Conservation (phyloP, 2,888 invertebrate species). For the Cataglyphis albicans region DNA sequence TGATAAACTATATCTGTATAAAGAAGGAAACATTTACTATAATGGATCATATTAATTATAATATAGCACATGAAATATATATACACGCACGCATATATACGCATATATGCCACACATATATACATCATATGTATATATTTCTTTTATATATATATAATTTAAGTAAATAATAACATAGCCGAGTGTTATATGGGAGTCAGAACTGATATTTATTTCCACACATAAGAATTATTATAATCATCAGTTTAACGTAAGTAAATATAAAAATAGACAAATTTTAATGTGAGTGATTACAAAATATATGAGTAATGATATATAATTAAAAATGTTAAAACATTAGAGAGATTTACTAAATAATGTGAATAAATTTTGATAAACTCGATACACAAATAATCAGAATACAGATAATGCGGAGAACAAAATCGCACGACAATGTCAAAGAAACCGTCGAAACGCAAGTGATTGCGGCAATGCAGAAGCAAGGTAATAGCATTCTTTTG, state of each 20-base stretch:
- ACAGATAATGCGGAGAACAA: constrained; percentile 4
- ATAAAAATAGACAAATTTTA: constrained; percentile 8
- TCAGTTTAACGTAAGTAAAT: neutral
- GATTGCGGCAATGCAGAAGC: constrained; percentile 48
- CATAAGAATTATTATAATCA: neutral
- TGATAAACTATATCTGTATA: neutral
- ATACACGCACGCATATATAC: no score
- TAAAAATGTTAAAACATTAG: neutral
- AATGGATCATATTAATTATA: neutral
- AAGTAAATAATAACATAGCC: neutral
- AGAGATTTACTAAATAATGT: neutral
- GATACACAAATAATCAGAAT: neutral
- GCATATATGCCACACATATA: neutral
- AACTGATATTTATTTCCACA: neutral
- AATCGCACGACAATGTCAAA: constrained; percentile 10
- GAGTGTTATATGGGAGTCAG: neutral
- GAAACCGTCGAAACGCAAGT: constrained; percentile 53
- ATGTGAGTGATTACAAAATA: neutral
- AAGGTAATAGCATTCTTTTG: constrained; percentile 52
- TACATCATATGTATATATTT: no score
- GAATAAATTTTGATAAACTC: neutral
- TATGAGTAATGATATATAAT: neutral
- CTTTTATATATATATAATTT: no score
- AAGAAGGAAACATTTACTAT: constrained; percentile 15
- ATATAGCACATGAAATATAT: neutral